These are phyloP conservation scores for Protodeltote pygarga DNA, from an alignment of 2,888 invertebrate species.

Conservation along the genomic window DNA sequence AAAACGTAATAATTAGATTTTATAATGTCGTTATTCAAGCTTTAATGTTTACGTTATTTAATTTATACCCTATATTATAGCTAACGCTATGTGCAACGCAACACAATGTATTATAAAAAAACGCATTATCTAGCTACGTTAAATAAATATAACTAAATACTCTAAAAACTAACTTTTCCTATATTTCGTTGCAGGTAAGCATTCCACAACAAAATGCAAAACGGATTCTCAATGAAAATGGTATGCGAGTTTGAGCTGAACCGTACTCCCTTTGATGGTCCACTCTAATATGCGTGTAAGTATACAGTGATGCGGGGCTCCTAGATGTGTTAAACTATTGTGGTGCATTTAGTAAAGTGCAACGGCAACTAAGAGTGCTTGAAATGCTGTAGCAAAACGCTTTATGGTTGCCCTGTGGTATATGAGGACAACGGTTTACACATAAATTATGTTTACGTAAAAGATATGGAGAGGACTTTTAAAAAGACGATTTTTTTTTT, in stretches of 20 bases:
- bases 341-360: conserved; percentile 19
- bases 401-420: not conserved
- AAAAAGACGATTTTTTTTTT: too few species aligned
- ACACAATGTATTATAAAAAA: too few species aligned
- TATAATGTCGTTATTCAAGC: too few species aligned
- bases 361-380: conserved; percentile 14
- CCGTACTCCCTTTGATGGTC: conserved; percentile 36
- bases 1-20: too few species aligned
- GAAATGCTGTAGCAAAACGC: conserved; percentile 3
- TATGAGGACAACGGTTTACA: not conserved
- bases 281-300: conserved; percentile 40
- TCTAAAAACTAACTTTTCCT: conserved; percentile 5
- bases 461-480: too few species aligned
- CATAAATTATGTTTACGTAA: too few species aligned
- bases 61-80: too few species aligned
- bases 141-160: too few species aligned
- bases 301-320: conserved; percentile 23
- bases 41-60: too few species aligned
- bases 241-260: conserved; percentile 30
- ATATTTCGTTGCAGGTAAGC: conserved; percentile 35
- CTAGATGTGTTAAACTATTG: conserved; percentile 39
- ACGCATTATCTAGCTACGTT: too few species aligned
- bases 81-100: too few species aligned
- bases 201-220: conserved; percentile 6
- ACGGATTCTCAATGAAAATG: conserved; percentile 18